phyloP scores from a whole-genome alignment of 2,888 invertebrate genomes.

The Melangyna quadrimaculata region DNA sequence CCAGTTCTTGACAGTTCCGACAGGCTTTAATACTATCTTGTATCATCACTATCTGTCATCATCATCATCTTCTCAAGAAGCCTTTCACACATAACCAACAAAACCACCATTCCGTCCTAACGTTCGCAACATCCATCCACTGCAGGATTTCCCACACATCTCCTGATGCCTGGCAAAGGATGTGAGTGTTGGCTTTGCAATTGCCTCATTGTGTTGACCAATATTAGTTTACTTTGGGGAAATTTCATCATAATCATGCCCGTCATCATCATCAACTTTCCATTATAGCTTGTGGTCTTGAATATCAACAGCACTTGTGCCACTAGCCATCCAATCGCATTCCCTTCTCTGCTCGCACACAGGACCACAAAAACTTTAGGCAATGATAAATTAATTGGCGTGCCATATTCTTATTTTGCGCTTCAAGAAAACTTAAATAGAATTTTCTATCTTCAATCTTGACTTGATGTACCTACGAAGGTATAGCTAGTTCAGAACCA shows the following conservation, averaged over 20 bases:
- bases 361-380: neutral
- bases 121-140: neutral
- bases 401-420: neutral
- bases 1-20: too few relatives aligned
- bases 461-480: too few relatives aligned
- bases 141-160: neutral
- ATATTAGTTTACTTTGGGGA: slow-evolving; percentile 43
- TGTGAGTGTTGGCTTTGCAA: neutral
- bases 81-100: neutral
- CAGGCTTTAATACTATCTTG: too few relatives aligned
- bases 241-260: slow-evolving; percentile 23
- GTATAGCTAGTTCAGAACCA: neutral
- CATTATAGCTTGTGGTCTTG: slow-evolving; percentile 46
- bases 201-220: slow-evolving; percentile 43
- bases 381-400: neutral
- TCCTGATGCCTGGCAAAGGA: neutral
- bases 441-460: neutral
- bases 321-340: neutral
- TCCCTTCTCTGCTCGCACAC: neutral
- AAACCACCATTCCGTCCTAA: neutral
- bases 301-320: slow-evolving; percentile 31
- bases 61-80: too few relatives aligned
- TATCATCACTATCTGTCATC: too few relatives aligned
- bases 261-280: slow-evolving; percentile 42
- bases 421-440: neutral